Base-by-base conservation (phyloP, 2,888 invertebrate species). In the Oasisia sp. region DNA sequence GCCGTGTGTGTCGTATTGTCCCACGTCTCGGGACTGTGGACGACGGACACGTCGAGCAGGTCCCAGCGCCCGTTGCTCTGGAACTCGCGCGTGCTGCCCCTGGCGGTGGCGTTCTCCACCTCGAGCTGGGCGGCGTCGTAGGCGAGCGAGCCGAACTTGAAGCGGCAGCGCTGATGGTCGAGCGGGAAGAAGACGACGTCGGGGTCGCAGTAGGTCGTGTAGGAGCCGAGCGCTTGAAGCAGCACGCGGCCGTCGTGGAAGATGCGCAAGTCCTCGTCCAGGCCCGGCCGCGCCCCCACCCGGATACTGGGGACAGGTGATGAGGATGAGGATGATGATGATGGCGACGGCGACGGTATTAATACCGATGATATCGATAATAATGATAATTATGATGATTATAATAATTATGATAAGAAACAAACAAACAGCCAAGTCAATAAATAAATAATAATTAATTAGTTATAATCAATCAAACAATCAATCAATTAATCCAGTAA, bases 131-230 rank as follows among this genome's bases (percentile, higher is more conserved):
- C 7, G 14, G 74, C 74, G 27, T 74, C 74, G 27, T 19, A 74
- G 74, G 74, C 74, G 27, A 19, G 27, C 74, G 74, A 74, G 5
- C 74, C 74, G 74, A 74, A 74, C 74, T 74, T 74, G 74, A 74
- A 74, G 74, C 74, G 74, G 74, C 74, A 74, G 27, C 74, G 74
- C 74, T 74, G 74, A 27, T 27, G 74, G 74, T 74, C 74, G 74
- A 74, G 74, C 74, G 74, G 74, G 74, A 74, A 74, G 27, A 74
- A 74, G 27, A 74, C n/a, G 74, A 74, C 74, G 74, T 74, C 74
- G 19, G 27, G 74, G 27, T 74, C 74, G 74, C 74, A 74, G 74
- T 74, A 74, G 74, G 74, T 74, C 27, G 74, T 74, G 74, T 74
- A 74, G n/a, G 74, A 74, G 74, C 27, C 74, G 27, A 14, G 74